Conservation (phyloP, 2,797 vertebrate genomes). For the Anguilla obscura region DNA sequence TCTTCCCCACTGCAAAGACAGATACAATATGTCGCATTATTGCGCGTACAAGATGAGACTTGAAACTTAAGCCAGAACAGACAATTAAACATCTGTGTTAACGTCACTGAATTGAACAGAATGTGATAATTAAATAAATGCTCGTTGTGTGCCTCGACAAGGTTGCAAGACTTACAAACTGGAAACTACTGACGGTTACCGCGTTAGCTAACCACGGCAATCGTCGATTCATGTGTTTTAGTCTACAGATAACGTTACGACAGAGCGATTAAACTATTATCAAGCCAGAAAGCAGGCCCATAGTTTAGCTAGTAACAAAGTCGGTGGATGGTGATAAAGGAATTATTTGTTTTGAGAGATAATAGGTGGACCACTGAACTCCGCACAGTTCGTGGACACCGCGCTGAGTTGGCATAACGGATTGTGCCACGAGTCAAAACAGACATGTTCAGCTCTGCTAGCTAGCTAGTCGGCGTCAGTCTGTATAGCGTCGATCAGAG, state of each 20-base stretch:
- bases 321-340: not conserved
- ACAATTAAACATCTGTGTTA: not conserved
- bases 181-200: not conserved
- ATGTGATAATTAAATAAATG: not conserved
- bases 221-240: not conserved
- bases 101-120: not conserved
- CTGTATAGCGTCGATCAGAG: not conserved
- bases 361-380: constrained; percentile 56
- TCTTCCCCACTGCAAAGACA: constrained; percentile 70
- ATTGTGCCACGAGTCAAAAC: constrained; percentile 63
- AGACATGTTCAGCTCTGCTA: not conserved
- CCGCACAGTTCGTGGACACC: constrained; percentile 23
- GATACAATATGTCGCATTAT: constrained; percentile 34
- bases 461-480: not conserved
- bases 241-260: not conserved
- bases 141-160: not conserved
- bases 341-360: not conserved
- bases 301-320: not conserved
- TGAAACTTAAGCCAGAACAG: not conserved
- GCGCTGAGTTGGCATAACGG: constrained; percentile 77
- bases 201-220: not conserved
- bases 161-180: not conserved
- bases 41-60: not conserved
- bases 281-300: not conserved
- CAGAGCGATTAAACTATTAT: not conserved